Evolutionary conservation across 2,113 vertebrate genomes (phyloP).

Genomic region (Nibea albiflora): DNA sequence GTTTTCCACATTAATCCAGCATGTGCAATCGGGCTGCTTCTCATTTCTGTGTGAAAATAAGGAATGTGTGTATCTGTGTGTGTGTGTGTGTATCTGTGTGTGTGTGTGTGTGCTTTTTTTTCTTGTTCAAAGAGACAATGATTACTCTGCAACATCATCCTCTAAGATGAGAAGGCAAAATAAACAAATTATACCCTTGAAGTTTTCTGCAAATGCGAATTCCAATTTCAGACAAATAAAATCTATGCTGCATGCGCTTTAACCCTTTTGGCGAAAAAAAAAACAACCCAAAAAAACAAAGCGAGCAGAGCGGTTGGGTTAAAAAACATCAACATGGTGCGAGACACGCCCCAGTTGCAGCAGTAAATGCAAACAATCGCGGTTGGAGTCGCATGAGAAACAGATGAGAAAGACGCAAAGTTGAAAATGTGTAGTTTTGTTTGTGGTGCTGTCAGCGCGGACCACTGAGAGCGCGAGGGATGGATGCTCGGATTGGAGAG

Average conservation of each 20-base stretch:
- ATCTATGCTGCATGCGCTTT: slow-evolving; percentile 14
- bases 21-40: slow-evolving; percentile 53
- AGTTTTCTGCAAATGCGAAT: slow-evolving; percentile 43
- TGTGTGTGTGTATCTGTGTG: slow-evolving; percentile 33
- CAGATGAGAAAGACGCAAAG: slow-evolving; percentile 40
- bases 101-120: neutral
- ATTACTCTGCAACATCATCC: slow-evolving; percentile 47
- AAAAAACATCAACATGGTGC: neutral
- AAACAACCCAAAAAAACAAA: neutral
- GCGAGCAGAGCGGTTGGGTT: too few relatives aligned
- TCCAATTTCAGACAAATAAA: slow-evolving; percentile 32
- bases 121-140: slow-evolving; percentile 40
- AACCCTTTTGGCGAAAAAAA: slow-evolving; percentile 11
- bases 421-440: slow-evolving; percentile 24
- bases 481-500: neutral
- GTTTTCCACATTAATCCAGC: slow-evolving; percentile 65
- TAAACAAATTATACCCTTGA: slow-evolving; percentile 53
- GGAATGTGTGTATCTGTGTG: slow-evolving; percentile 49
- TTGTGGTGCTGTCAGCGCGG: slow-evolving; percentile 17
- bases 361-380: slow-evolving; percentile 18
- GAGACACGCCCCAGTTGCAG: slow-evolving; percentile 18
- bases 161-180: slow-evolving; percentile 38
- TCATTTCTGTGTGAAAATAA: slow-evolving; percentile 59
- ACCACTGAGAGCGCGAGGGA: neutral
- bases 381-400: slow-evolving; percentile 3